phyloP scores from a whole-genome alignment of 2,888 invertebrate species.

The Lordiphosa fenestrarum region DNA sequence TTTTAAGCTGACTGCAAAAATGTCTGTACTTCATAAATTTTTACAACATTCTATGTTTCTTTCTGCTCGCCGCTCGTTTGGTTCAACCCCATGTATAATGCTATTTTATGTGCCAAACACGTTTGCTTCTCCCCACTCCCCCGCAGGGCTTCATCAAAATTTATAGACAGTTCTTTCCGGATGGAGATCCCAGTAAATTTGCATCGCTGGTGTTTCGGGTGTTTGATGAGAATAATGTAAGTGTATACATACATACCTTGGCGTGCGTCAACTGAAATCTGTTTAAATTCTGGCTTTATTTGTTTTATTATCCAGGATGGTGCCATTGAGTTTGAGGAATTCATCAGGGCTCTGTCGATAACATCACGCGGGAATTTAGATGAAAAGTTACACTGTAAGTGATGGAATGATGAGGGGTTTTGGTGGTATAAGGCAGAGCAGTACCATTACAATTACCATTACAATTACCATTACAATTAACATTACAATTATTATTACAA shows the following conservation, averaged over 20 bases:
- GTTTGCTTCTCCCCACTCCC: background rate
- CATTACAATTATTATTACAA: no score
- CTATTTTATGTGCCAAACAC: constrained; percentile 31
- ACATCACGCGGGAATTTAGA: constrained; percentile 99
- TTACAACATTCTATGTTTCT: constrained; percentile 1
- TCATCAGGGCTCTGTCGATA: constrained; percentile 98
- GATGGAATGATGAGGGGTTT: background rate
- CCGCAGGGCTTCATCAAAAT: constrained; percentile 98
- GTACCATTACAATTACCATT: no score
- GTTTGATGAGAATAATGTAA: constrained; percentile 99
- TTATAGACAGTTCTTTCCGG: constrained; percentile 99
- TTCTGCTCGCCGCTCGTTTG: constrained; percentile 3
- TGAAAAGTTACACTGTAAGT: constrained; percentile 98
- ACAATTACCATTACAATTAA: no score
- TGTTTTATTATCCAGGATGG: constrained; percentile 87
- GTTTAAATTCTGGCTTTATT: no score
- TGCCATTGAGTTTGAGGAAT: constrained; percentile 99
- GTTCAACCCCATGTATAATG: constrained; percentile 21
- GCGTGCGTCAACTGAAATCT: background rate
- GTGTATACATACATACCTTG: no score
- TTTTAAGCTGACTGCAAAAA: constrained; percentile 8
- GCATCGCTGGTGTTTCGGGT: constrained; percentile 98
- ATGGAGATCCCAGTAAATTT: constrained; percentile 99
- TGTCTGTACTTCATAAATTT: constrained; percentile 11
- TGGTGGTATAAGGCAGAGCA: no score